Evolutionary conservation across 2,113 vertebrate genomes (phyloP).

Genomic region (Hemichromis elongatus): DNA sequence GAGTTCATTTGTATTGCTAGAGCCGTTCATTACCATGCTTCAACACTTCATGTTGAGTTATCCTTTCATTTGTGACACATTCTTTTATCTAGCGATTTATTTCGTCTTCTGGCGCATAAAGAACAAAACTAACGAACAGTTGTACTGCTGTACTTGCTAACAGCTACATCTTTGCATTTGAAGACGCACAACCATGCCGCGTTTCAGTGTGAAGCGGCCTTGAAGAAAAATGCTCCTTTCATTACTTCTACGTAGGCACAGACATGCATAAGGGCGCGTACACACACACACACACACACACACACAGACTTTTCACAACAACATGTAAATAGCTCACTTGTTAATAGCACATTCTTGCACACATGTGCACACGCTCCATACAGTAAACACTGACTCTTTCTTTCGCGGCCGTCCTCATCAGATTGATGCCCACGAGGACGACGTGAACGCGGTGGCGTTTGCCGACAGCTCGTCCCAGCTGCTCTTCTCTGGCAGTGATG

Average conservation of each 20-base stretch:
- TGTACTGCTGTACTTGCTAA: neutral
- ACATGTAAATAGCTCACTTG: neutral
- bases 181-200: neutral
- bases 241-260: neutral
- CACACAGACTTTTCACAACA: neutral
- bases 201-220: neutral
- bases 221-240: neutral
- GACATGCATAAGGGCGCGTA: neutral
- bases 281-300: neutral
- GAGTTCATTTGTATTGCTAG: neutral
- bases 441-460: constrained; percentile 89
- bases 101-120: neutral
- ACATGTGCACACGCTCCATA: neutral
- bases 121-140: neutral
- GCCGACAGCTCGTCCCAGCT: constrained; percentile 88
- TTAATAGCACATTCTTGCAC: neutral
- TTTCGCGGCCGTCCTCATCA: constrained; percentile 27
- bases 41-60: neutral
- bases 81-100: neutral
- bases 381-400: neutral
- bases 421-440: constrained; percentile 90
- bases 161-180: neutral
- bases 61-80: neutral
- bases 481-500: constrained; percentile 88
- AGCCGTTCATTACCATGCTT: neutral